Percentiles rank a stretch among this genome's conserved stretches.
phyloP scores from a whole-genome alignment of 2,888 invertebrate genomes.

The Drosophila cognata region DNA sequence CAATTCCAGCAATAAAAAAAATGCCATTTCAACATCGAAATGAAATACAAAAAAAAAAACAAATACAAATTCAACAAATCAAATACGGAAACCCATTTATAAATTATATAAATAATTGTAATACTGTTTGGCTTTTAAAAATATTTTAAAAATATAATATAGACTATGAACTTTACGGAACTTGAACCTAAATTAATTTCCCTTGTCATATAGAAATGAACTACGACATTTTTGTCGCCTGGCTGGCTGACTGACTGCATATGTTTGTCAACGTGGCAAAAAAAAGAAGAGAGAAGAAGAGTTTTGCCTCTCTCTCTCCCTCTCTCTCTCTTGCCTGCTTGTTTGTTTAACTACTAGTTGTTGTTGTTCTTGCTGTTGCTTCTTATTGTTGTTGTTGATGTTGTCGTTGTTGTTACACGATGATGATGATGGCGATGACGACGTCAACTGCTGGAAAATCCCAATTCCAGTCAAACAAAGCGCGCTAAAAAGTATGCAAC shows the following conservation, averaged over 20 bases:
- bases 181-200: not conserved
- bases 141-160: not conserved
- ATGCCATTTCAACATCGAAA: not conserved
- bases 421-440: constrained; percentile 42
- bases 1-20: not conserved
- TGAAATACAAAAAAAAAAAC: not conserved
- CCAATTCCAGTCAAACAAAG: constrained; percentile 77
- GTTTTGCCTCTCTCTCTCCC: constrained; percentile 25
- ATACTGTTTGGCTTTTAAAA: not conserved
- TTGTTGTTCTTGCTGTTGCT: constrained; percentile 36
- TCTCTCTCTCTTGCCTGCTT: constrained; percentile 23
- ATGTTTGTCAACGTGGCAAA: constrained; percentile 56
- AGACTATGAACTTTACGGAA: not conserved
- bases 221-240: constrained; percentile 72
- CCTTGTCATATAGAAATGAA: not conserved
- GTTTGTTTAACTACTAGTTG: constrained; percentile 43
- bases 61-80: not conserved
- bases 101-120: not conserved
- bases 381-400: constrained; percentile 27
- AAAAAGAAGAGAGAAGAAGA: constrained; percentile 23
- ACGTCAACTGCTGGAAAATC: constrained; percentile 71
- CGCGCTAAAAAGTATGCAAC: constrained; percentile 75
- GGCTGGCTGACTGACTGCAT: constrained; percentile 35
- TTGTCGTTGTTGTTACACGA: constrained; percentile 47
- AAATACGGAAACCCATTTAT: not conserved